Base-by-base conservation (phyloP, 1,140 invertebrate species). In the Hylyphantes graminicola region DNA sequence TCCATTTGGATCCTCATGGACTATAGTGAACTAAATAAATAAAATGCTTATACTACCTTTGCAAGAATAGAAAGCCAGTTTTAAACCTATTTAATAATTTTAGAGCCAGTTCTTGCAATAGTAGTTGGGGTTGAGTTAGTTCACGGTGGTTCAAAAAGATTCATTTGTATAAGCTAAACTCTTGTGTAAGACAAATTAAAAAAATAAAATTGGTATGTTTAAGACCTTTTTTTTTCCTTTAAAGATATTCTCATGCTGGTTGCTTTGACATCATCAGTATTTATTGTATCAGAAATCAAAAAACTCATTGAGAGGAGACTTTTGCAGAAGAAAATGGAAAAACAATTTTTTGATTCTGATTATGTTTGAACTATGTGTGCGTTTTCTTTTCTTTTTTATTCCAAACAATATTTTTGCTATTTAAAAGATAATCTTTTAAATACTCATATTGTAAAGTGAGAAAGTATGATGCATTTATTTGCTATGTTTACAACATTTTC, bases 271-370 rank as follows among this genome's bases (percentile, higher is more conserved):
- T 99, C 97, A 8, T 96, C 95, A 78, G 97, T 99, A 55, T 98
- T 98, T 90, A 91, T 98, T 78, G 94, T 98, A 21, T 97, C 96
- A 75, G 98, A 99, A 91, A 90, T 97, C n/a, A 97, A 97, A 90
- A 99, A 99, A 89, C 92, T 95, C 68, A 90, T 95, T 74, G 95
- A 97, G 89, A 91, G 94, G 61, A 54, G 91, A n/a, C 76, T 86
- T n/a, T 12, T 57, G 21, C 78, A 68, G 10, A 74, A 74, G 12
- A 73, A 95, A 95, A 59, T 92, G 90, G 91, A 88, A 85, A 83
- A 85, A 79, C 78, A 97, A 97, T 90, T 82, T 67, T 86, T 83
- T 78, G 85, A 83, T 59, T 70, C 79, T 21, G 80, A 86, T 83
- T 86, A 82, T 78, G 85, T 86, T 7, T 86, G 57, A 86, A 65